These are phyloP conservation scores for Stomorhina lunata DNA, from an alignment of 2,888 invertebrate genomes.

Conservation along the genomic window DNA sequence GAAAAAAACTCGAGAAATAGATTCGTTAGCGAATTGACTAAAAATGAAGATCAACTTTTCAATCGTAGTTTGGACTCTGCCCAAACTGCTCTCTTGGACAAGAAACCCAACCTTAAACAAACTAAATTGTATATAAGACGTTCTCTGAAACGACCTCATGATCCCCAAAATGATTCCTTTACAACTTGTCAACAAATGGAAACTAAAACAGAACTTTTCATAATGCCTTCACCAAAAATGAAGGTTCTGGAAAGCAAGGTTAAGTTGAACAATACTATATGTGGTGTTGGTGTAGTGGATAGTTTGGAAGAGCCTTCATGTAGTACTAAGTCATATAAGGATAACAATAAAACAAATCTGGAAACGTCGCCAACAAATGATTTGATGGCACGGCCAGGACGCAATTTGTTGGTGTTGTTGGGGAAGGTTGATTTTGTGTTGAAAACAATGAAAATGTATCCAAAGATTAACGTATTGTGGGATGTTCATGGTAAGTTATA, in stretches of 20 bases:
- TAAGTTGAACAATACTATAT: constrained; percentile 55
- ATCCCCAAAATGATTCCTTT: constrained; percentile 24
- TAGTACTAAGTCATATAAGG: neutral
- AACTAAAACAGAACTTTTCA: constrained; percentile 65
- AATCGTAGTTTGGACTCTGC: constrained; percentile 71
- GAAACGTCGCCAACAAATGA: neutral
- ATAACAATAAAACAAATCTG: neutral
- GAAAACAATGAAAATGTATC: constrained; percentile 71
- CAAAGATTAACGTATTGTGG: constrained; percentile 72
- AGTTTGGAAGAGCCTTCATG: constrained; percentile 12
- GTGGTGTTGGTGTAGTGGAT: neutral
- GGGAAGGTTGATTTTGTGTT: constrained; percentile 74
- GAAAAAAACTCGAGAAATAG: constrained; percentile 59
- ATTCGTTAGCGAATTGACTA: constrained; percentile 55
- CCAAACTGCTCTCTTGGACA: constrained; percentile 64
- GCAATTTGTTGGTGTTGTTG: constrained; percentile 70
- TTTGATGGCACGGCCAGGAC: constrained; percentile 64
- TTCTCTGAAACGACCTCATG: constrained; percentile 59
- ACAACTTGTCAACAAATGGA: constrained; percentile 60
- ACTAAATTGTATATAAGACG: constrained; percentile 70
- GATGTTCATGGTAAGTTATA: constrained; percentile 74
- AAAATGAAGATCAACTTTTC: constrained; percentile 52
- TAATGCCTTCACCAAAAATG: constrained; percentile 63
- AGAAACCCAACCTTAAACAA: constrained; percentile 70
- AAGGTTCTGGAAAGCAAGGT: constrained; percentile 43